These are phyloP conservation scores for Drosophila arawakana DNA, from an alignment of 1,140 invertebrate genomes.

Conservation along the genomic window DNA sequence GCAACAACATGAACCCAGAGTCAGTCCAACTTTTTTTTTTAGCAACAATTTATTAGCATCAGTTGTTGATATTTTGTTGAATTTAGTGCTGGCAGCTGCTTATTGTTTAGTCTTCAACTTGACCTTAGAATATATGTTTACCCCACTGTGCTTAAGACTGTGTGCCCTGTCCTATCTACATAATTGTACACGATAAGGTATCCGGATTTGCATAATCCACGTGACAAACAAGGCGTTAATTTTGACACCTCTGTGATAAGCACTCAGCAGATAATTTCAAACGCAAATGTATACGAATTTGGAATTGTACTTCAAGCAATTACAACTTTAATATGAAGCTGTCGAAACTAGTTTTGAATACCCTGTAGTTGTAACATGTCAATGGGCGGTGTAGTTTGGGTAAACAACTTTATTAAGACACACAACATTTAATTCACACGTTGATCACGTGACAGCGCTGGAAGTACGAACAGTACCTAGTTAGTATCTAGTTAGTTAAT, in stretches of 20 bases:
- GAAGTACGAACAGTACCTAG: too few relatives aligned
- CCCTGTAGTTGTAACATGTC: background rate
- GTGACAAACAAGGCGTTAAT: constrained; percentile 48
- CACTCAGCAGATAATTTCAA: constrained; percentile 7
- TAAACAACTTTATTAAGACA: too few relatives aligned
- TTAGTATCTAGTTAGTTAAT: too few relatives aligned
- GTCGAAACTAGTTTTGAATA: constrained; percentile 8
- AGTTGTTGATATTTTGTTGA: constrained; percentile 18
- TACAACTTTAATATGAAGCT: constrained; percentile 10
- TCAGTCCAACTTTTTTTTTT: constrained; percentile 28
- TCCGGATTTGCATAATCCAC: constrained; percentile 62
- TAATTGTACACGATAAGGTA: constrained; percentile 62
- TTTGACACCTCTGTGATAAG: constrained; percentile 52
- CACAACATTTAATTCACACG: too few relatives aligned
- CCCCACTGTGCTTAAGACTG: too few relatives aligned
- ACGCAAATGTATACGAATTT: background rate
- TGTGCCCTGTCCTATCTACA: constrained; percentile 34
- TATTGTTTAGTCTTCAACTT: constrained; percentile 53
- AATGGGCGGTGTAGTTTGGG: background rate
- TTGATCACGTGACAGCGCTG: too few relatives aligned
- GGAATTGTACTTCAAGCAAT: constrained; percentile 7
- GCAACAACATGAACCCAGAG: constrained; percentile 23
- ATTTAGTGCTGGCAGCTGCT: constrained; percentile 35
- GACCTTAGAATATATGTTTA: constrained; percentile 40
- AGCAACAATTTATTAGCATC: constrained; percentile 61